Conservation (phyloP, 53 echinoderm and acorn worm genomes). For the Luidia sarsii region DNA sequence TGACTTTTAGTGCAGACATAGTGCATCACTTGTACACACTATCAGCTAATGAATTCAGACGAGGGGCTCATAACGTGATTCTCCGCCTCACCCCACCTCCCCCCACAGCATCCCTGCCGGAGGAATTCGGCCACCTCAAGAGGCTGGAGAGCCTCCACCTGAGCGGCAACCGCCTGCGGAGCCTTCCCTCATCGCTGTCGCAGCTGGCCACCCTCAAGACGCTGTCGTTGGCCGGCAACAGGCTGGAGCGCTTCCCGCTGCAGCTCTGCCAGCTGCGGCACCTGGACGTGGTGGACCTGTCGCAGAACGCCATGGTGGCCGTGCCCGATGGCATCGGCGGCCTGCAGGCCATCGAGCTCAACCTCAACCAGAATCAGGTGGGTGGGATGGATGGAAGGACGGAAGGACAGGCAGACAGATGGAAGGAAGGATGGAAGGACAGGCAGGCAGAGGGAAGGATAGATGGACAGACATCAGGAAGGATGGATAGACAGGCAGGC, state of each 20-base stretch:
- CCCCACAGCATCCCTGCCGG: slow-evolving; percentile 69
- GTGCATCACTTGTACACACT: no score
- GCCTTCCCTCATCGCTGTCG: slow-evolving; percentile 68
- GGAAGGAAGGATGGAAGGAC: no score
- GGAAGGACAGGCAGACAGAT: background rate
- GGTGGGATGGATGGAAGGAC: no score
- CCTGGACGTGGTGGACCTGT: slow-evolving; percentile 88
- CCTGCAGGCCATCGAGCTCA: slow-evolving; percentile 90
- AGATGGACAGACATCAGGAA: no score
- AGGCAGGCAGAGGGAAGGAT: no score
- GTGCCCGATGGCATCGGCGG: slow-evolving; percentile 76
- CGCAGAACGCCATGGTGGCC: slow-evolving; percentile 71
- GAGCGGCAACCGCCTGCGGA: slow-evolving; percentile 75
- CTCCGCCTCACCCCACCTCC: background rate
- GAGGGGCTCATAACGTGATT: background rate
- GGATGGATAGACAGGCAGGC: no score
- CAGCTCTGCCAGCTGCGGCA: slow-evolving; percentile 81
- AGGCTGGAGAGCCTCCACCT: slow-evolving; percentile 80
- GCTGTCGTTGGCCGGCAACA: slow-evolving; percentile 71
- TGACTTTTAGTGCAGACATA: no score
- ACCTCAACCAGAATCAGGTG: slow-evolving; percentile 98
- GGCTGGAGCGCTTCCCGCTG: slow-evolving; percentile 68
- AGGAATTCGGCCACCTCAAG: slow-evolving; percentile 74
- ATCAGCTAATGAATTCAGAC: background rate
- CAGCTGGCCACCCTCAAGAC: slow-evolving; percentile 72